Percentiles rank a stretch among this genome's conserved stretches.
Conservation (phyloP, 2,888 invertebrate species). For the Chymomyza caudatula region DNA sequence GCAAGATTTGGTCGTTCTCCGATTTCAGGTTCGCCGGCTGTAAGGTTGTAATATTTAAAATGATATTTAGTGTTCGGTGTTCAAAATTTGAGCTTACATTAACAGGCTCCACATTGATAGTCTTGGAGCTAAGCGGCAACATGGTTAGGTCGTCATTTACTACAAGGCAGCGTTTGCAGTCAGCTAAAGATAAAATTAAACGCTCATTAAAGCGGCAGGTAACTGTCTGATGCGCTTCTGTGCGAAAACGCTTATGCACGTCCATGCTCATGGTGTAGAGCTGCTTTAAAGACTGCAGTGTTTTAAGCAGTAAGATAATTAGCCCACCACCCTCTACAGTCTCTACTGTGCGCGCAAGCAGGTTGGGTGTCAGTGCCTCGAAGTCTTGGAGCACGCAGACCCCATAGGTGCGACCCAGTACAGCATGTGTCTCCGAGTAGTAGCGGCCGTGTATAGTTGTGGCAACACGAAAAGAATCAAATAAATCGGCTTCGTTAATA, state of each 20-base stretch:
- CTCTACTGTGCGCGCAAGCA: slow-evolving; percentile 96
- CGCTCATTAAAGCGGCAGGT: slow-evolving; percentile 97
- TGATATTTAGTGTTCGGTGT: background rate
- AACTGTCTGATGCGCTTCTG: slow-evolving; percentile 95
- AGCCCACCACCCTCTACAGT: slow-evolving; percentile 99
- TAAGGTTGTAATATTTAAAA: slow-evolving; percentile 4
- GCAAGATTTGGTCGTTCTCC: slow-evolving; percentile 82
- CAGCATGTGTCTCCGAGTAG: slow-evolving; percentile 98
- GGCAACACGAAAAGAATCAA: slow-evolving; percentile 96
- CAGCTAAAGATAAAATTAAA: slow-evolving; percentile 92
- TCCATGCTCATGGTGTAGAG: slow-evolving; percentile 99
- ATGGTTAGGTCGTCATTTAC: slow-evolving; percentile 95
- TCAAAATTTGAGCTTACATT: slow-evolving; percentile 74
- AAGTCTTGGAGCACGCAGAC: slow-evolving; percentile 98
- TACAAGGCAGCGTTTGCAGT: slow-evolving; percentile 93
- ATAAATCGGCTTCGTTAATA: slow-evolving; percentile 96
- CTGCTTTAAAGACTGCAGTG: slow-evolving; percentile 92
- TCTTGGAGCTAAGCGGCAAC: slow-evolving; percentile 93
- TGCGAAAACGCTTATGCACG: slow-evolving; percentile 94
- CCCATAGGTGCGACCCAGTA: slow-evolving; percentile 97
- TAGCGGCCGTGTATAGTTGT: slow-evolving; percentile 98
- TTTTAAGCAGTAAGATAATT: slow-evolving; percentile 90
- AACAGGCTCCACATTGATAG: slow-evolving; percentile 87
- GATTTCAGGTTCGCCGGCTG: slow-evolving; percentile 73
- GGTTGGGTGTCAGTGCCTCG: slow-evolving; percentile 97